Percentiles rank a stretch among this genome's conserved stretches.
Conservation (phyloP, 1,140 invertebrate genomes). For the Drosophila biarmipes region DNA sequence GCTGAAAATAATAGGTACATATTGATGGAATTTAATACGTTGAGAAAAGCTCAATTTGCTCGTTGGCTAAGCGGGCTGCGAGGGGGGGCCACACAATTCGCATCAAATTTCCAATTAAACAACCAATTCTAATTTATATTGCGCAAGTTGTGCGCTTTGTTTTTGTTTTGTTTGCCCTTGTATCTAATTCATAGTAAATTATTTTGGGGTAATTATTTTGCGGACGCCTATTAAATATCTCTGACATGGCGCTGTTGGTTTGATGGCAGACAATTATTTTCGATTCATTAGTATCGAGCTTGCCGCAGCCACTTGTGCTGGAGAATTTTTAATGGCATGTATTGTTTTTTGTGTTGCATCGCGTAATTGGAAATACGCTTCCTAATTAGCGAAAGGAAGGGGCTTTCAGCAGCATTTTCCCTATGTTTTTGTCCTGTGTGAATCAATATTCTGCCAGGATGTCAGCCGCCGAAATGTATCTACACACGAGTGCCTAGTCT, state of each 20-base stretch:
- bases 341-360: constrained; percentile 19
- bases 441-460: constrained; percentile 57
- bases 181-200: constrained; percentile 64
- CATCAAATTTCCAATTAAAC: constrained; percentile 82
- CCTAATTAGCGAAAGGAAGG: constrained; percentile 72
- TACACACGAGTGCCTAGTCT: constrained; percentile 52
- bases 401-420: constrained; percentile 51
- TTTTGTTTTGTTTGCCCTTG: constrained; percentile 38
- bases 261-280: constrained; percentile 44
- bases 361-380: constrained; percentile 68
- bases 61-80: constrained; percentile 10
- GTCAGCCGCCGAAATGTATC: constrained; percentile 55
- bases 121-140: constrained; percentile 76
- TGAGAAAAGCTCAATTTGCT: constrained; percentile 73
- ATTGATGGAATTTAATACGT: constrained; percentile 79
- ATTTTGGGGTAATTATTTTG: constrained; percentile 72
- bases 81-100: constrained; percentile 35
- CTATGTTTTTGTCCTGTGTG: neutral
- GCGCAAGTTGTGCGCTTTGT: constrained; percentile 24
- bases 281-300: constrained; percentile 40
- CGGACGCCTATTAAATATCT: constrained; percentile 53
- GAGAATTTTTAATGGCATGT: constrained; percentile 15
- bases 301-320: constrained; percentile 5
- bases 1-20: constrained; percentile 64
- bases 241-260: constrained; percentile 9